Evolutionary conservation across 2,888 invertebrate genomes (phyloP), one percentile per base, ranked within the genome.

Genomic region (Noctua fimbriata): DNA sequence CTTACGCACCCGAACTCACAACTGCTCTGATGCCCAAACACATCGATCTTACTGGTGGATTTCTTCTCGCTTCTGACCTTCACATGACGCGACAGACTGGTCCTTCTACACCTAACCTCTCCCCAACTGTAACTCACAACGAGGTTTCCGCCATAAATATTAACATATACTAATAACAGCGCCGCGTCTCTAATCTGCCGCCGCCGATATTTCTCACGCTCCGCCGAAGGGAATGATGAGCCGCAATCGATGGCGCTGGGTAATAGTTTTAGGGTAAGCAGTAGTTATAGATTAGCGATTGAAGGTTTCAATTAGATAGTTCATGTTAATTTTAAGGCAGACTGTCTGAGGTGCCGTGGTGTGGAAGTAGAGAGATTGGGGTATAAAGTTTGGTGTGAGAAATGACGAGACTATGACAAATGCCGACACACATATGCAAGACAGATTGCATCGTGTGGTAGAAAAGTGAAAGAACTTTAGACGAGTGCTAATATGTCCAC

Each of bases 151-250:
- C 55, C n/a, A 81, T 85, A 84, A 85, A 87, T 84, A 87, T 85
- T 81, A 75, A 60, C 69, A 76, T 67, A 73, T 69, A 78, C 78
- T 82, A 78, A 82, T 85, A 88, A 75, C 65, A 55, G 55, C 47
- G 49, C 52, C 28, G 28, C 70, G 78, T 21, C 63, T 69, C 28
- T 87, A 85, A 87, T 87, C 87, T 84, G 36, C 69, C 71, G 66
- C 52, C 67, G 71, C 41, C 72, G 78, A 67, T 66, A 60, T 52
- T 74, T 36, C 77, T 76, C 88, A 78, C 88, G 88, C 88, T 89
- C 80, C 84, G 76, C 28, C 86, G 88, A 82, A 81, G 83, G 83
- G 67, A 63, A 89, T 88, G 86, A 88, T 88, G 86, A 84, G 65
- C 49, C 41, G 14, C 65, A 73, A 81, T 80, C 78, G 76, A 76